phyloP scores from a whole-genome alignment of 2,888 invertebrate genomes.

The Cephus pulcher region DNA sequence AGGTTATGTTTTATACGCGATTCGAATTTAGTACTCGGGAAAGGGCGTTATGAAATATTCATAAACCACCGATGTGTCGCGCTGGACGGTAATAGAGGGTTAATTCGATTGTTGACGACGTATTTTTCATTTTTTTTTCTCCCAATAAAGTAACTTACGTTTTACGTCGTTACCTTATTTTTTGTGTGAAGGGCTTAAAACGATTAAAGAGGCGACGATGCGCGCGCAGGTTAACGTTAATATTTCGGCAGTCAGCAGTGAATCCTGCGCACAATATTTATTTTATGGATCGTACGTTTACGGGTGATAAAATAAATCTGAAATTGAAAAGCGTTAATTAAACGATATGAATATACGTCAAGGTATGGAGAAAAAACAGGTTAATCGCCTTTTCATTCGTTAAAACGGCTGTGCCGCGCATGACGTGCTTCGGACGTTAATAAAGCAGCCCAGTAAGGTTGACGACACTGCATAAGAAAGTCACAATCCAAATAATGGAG shows the following conservation, averaged over 20 bases:
- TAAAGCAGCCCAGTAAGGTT: not conserved
- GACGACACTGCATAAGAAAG: not conserved
- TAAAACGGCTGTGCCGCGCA: not conserved
- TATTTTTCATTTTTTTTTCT: too few species aligned
- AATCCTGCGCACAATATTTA: not conserved
- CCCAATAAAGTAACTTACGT: too few species aligned
- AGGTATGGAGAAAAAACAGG: not conserved
- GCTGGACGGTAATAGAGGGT: not conserved
- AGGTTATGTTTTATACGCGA: not conserved
- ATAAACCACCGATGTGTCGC: not conserved
- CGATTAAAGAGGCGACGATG: not conserved
- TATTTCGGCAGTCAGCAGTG: not conserved
- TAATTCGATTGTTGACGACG: not conserved
- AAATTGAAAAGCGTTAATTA: not conserved
- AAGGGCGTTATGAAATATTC: not conserved
- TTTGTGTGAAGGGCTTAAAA: not conserved
- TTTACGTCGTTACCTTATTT: too few species aligned
- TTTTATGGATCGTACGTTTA: not conserved
- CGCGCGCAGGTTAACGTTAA: not conserved
- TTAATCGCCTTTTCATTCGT: not conserved
- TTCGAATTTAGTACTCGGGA: not conserved
- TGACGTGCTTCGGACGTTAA: not conserved
- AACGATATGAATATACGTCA: not conserved
- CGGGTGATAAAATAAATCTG: not conserved
- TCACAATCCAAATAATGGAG: not conserved